Base-by-base conservation (phyloP, 64 coral and sea anemone species). In the Trachythela sp. region DNA sequence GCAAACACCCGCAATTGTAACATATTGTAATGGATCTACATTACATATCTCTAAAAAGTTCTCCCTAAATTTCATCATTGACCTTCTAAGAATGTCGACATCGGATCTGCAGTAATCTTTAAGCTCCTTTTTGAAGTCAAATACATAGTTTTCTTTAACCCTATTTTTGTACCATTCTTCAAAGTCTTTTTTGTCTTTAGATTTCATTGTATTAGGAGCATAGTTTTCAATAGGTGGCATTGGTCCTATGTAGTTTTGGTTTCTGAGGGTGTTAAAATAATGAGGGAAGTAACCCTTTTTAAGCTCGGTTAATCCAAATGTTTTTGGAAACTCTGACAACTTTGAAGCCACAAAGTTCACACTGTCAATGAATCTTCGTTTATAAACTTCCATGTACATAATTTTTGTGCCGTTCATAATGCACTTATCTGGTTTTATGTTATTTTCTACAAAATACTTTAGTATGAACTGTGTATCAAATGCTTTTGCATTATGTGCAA, bases 171-270 rank as follows among this genome's bases (percentile, higher is more conserved):
- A 88, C 91, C 86, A 92, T 4, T 18, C n/a, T 0, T 88, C 39
- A 50, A 83, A 91, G 27, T 42, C 48, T 33, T 87, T 36, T 90
- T 75, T 32, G 1, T 11, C 76, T 39, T 51, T 22, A 31, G 48
- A 22, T 39, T 22, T 52, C 91, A 92, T 88, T 30, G 36, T 77
- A 54, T 88, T 85, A 14, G 91, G 91, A 48, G 52, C 64, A 75
- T 92, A 92, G 41, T 50, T 32, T 36, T 75, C 40, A 2, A 49
- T 36, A 59, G 31, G 39, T 18, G 91, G 91, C 18, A 92, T 43
- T 22, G 54, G 59, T 52, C 91, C 91, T 36, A 54, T 29, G 32
- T 88, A 92, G 24, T 85, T 39, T 68, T 92, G 64, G 43, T 77
- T 92, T 13, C 50, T 67, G 17, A 56, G 51, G 33, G 39, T 87